Evolutionary conservation across 2,797 vertebrate species (phyloP), one percentile per base, ranked within the genome.

Genomic region (Botia kubotai): DNA sequence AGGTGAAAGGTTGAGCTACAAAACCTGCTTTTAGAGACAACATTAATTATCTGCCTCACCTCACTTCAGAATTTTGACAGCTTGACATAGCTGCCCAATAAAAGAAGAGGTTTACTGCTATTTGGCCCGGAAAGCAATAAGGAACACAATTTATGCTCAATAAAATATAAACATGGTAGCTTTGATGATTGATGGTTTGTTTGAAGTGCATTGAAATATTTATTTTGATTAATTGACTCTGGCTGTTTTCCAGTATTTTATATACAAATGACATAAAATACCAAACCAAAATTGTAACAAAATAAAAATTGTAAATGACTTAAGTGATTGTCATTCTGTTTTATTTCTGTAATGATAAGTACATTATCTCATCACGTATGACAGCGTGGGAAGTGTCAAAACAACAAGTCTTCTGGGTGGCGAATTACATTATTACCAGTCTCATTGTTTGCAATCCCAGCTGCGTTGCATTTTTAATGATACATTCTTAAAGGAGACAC

Each of bases 381-480:
- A 11, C 52, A 58, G 52, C 6, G n/a, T 3, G 57, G 36, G 36
- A 77, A 14, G 17, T 48, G 66, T 77, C 16, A 76, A 55, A 77
- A 73, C 43, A 63, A 63, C 52, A 73, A 19, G 36, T 55, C 12
- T 48, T 36, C 19, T 36, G 70, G 73, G 79, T 65, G 68, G 72
- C 58, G 76, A 23, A 23, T 11, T 63, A 66, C 50, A 77, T 7
- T 33, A 75, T 72, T 33, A 13, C 62, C 75, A 50, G 48, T 19
- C 19, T 39, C 57, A 77, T 65, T 82, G 85, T 84, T 84, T 80
- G 83, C 70, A 75, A 84, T 57, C 13, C 23, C 72, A 84, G 77
- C 73, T 23, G 68, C 17, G 4, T 46, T 75, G 70, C 73, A 67
- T 75, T 71, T 86, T 82, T 82, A 82, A 86, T 82, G 55, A 82